These are phyloP conservation scores for Neosilurus mollespiculum DNA, from an alignment of 2,797 vertebrate genomes.

Conservation along the genomic window DNA sequence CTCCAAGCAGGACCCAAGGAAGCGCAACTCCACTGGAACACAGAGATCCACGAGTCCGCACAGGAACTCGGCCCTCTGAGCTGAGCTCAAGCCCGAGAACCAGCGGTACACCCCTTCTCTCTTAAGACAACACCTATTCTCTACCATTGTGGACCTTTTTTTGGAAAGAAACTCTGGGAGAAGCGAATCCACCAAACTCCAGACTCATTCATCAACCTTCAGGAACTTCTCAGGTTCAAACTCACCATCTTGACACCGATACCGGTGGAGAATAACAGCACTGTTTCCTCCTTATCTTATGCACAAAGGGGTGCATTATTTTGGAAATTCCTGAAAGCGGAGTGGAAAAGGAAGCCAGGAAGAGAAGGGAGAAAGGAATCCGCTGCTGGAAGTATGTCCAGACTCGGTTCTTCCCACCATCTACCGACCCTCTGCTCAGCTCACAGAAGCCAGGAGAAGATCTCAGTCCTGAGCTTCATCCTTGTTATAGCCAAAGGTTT, in stretches of 20 bases:
- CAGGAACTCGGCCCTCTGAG: constrained; percentile 92
- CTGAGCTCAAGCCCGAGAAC: constrained; percentile 91
- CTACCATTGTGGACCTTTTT: constrained; percentile 81
- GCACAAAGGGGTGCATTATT: constrained; percentile 26
- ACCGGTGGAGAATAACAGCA: constrained; percentile 13
- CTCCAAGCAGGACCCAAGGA: constrained; percentile 93
- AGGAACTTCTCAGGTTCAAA: neutral
- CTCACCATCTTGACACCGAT: neutral
- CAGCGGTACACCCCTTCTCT: constrained; percentile 95
- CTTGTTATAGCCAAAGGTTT: neutral
- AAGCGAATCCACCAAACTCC: constrained; percentile 42
- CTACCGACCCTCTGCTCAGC: constrained; percentile 7
- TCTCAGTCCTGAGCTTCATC: neutral
- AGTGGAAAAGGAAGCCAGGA: neutral
- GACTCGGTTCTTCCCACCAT: neutral
- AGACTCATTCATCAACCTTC: constrained; percentile 20
- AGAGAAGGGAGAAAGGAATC: neutral
- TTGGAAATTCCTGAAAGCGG: neutral
- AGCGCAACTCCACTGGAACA: constrained; percentile 94
- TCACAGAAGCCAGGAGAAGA: neutral
- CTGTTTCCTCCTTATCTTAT: constrained; percentile 41
- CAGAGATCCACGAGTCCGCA: constrained; percentile 96
- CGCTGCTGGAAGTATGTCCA: neutral
- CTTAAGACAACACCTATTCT: constrained; percentile 88
- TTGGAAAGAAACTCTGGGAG: constrained; percentile 3